A percentile compares a stretch with the other conserved stretches of the same genome.
These are phyloP conservation scores for Rhabdophis nuchalis DNA, from an alignment of 2,797 vertebrate species.

Conservation along the genomic window DNA sequence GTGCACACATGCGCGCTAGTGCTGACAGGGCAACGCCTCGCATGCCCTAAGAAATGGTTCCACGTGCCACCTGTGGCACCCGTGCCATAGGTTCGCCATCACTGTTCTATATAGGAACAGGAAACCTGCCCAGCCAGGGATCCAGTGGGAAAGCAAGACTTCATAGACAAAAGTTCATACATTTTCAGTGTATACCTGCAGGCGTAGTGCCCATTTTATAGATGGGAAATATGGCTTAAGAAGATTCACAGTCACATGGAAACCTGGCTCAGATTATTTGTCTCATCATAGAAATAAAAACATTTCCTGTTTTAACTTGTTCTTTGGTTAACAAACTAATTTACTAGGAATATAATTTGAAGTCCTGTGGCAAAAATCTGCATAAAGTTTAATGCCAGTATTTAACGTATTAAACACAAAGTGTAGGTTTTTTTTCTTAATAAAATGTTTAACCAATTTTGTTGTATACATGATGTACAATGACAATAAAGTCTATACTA, in stretches of 20 bases:
- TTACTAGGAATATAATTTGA: background rate
- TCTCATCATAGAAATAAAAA: background rate
- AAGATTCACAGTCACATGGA: background rate
- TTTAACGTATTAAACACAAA: background rate
- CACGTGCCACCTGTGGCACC: too few species aligned
- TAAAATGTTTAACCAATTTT: background rate
- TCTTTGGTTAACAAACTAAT: background rate
- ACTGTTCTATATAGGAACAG: too few species aligned
- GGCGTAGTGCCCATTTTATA: background rate
- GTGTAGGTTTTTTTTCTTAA: background rate
- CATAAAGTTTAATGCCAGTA: background rate
- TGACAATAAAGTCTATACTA: too few species aligned
- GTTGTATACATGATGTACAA: too few species aligned
- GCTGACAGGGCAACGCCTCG: too few species aligned
- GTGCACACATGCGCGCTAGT: too few species aligned
- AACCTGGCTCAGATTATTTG: background rate
- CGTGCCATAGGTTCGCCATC: too few species aligned
- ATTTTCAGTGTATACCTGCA: background rate
- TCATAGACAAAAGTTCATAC: background rate
- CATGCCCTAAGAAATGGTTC: too few species aligned
- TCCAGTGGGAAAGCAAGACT: background rate
- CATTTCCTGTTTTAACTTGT: background rate
- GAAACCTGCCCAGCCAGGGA: background rate
- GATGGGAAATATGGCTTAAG: background rate
- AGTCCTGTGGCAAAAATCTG: background rate